A percentile compares a stretch with the other conserved stretches of the same genome.
These are phyloP conservation scores for Mixornis gularis DNA, from an alignment of 2,113 vertebrate genomes.

Conservation along the genomic window DNA sequence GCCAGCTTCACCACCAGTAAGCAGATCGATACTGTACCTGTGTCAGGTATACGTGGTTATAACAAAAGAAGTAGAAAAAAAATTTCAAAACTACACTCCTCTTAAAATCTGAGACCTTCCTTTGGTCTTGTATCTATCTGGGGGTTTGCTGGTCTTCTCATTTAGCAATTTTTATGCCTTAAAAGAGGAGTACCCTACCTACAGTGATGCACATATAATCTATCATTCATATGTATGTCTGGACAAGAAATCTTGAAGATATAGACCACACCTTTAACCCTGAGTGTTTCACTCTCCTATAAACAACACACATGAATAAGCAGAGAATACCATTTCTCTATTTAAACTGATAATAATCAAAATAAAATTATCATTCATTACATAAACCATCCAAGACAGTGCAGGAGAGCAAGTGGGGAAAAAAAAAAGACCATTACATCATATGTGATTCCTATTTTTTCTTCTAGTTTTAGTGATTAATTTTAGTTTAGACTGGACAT, in stretches of 20 bases:
- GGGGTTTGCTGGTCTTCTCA: background rate
- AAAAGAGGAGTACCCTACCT: background rate
- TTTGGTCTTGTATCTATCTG: background rate
- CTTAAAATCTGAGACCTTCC: background rate
- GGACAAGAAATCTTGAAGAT: background rate
- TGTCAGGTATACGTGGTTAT: constrained; percentile 25
- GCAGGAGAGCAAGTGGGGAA: background rate
- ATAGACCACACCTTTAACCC: background rate
- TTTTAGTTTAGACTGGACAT: background rate
- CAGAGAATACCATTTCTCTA: background rate
- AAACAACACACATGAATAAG: background rate
- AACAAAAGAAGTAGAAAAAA: background rate
- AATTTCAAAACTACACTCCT: background rate
- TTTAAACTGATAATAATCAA: background rate
- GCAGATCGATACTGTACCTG: background rate
- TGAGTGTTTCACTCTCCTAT: background rate
- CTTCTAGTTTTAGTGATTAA: background rate
- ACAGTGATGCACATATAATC: background rate
- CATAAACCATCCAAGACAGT: background rate
- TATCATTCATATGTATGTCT: no score
- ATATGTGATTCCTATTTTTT: background rate
- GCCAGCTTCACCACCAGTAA: background rate
- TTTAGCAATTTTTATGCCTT: background rate
- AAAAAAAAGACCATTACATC: background rate
- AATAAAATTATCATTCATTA: background rate